Evolutionary conservation across 2,113 vertebrate species (phyloP).

Genomic region (Callaeas wilsoni): DNA sequence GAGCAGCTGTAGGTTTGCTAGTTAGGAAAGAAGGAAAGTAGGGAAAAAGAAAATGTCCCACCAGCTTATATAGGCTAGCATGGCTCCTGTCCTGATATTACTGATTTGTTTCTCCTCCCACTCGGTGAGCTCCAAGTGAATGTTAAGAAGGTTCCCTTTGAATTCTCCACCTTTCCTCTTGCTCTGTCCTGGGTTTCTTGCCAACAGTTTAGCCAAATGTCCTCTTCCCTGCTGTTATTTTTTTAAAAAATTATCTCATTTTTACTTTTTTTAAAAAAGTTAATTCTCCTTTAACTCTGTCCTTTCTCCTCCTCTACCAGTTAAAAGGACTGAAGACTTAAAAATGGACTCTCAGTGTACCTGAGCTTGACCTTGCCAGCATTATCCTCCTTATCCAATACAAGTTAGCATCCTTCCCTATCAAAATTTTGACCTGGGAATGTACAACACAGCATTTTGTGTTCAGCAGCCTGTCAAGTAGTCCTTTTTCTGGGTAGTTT

Average conservation of each 20-base stretch:
- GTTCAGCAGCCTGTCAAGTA: not conserved
- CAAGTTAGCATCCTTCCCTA: not conserved
- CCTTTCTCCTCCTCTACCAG: not conserved
- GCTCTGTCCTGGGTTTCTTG: not conserved
- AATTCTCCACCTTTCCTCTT: slow-evolving; percentile 58
- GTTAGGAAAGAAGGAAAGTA: not conserved
- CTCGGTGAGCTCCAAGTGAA: not conserved
- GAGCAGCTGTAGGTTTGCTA: not conserved
- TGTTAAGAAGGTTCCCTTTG: not conserved
- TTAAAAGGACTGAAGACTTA: not conserved
- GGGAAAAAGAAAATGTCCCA: not conserved
- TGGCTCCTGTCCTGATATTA: slow-evolving; percentile 4
- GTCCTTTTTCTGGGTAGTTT: not conserved
- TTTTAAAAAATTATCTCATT: too few species aligned
- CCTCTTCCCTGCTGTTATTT: not conserved
- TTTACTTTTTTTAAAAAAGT: not conserved
- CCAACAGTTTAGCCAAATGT: not conserved
- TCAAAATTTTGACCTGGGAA: not conserved
- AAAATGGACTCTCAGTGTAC: not conserved
- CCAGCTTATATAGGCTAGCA: slow-evolving; percentile 25
- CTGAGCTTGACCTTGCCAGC: not conserved
- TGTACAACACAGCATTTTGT: not conserved
- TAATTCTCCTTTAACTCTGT: not conserved
- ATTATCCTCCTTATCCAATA: not conserved
- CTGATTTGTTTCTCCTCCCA: slow-evolving; percentile 53